Evolutionary conservation across 2,113 vertebrate genomes (phyloP).

Genomic region (Nymphicus hollandicus): DNA sequence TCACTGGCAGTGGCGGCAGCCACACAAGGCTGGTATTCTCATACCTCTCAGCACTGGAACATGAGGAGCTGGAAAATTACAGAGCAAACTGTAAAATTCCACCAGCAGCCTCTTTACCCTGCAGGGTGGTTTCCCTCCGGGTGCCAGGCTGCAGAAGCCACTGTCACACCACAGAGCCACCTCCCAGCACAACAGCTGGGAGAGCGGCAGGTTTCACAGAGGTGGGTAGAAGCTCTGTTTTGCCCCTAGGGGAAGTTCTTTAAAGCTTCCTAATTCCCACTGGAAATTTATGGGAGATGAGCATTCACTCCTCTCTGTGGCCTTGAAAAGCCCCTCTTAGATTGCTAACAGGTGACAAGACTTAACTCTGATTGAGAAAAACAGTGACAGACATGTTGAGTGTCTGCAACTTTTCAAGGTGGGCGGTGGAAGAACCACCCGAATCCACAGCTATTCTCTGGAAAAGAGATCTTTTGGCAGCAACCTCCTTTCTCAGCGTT

Average conservation of each 20-base stretch:
- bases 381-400: neutral
- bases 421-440: neutral
- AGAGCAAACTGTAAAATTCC: constrained; percentile 60
- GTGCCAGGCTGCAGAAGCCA: neutral
- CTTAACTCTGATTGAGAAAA: neutral
- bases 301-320: neutral
- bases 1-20: neutral
- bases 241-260: neutral
- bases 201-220: neutral
- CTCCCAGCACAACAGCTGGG: neutral
- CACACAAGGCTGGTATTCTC: constrained; percentile 8
- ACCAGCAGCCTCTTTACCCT: neutral
- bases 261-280: neutral
- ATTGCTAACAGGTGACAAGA: neutral
- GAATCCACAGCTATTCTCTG: neutral
- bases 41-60: neutral
- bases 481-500: neutral
- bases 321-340: neutral
- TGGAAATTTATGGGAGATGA: neutral
- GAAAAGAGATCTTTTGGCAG: neutral
- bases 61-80: constrained; percentile 63
- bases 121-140: neutral
- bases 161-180: neutral
- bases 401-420: neutral
- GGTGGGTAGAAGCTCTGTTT: neutral